These are phyloP conservation scores for Drosophila trapezifrons DNA, from an alignment of 1,140 invertebrate species.

Conservation along the genomic window DNA sequence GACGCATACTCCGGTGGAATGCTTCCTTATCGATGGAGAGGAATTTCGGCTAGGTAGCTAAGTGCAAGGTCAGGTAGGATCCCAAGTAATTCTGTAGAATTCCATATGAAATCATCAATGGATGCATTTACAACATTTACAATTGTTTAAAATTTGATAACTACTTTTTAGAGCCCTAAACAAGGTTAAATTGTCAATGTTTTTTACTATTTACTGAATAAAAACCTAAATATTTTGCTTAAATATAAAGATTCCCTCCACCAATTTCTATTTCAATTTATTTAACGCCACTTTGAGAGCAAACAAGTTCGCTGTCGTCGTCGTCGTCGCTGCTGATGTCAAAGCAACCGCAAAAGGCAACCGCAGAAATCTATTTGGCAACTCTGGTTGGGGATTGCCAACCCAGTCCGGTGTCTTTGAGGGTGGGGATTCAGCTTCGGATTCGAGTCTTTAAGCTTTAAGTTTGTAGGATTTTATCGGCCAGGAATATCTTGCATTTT, in stretches of 20 bases:
- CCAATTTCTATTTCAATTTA: slow-evolving; percentile 32
- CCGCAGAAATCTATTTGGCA: slow-evolving; percentile 75
- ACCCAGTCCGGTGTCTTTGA: slow-evolving; percentile 15
- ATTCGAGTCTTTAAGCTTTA: slow-evolving; percentile 23
- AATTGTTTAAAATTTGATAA: not conserved
- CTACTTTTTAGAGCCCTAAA: not conserved
- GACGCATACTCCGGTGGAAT: slow-evolving; percentile 60
- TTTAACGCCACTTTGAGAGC: slow-evolving; percentile 8
- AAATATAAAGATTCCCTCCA: not conserved
- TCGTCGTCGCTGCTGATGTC: slow-evolving; percentile 18
- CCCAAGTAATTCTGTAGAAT: not conserved
- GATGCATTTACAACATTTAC: not conserved
- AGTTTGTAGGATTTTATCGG: not conserved
- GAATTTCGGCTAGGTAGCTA: slow-evolving; percentile 29
- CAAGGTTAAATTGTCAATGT: too few species aligned
- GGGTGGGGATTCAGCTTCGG: not conserved
- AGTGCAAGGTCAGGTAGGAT: slow-evolving; percentile 41
- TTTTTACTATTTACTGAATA: not conserved
- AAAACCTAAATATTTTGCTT: not conserved
- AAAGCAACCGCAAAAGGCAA: slow-evolving; percentile 61
- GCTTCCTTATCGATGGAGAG: slow-evolving; percentile 30
- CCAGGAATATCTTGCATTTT: slow-evolving; percentile 24
- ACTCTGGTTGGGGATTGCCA: slow-evolving; percentile 28
- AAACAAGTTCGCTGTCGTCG: slow-evolving; percentile 17
- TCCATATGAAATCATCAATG: slow-evolving; percentile 9